These are phyloP conservation scores for Nemotelus pantherinus DNA, from an alignment of 2,888 invertebrate species.

Conservation along the genomic window DNA sequence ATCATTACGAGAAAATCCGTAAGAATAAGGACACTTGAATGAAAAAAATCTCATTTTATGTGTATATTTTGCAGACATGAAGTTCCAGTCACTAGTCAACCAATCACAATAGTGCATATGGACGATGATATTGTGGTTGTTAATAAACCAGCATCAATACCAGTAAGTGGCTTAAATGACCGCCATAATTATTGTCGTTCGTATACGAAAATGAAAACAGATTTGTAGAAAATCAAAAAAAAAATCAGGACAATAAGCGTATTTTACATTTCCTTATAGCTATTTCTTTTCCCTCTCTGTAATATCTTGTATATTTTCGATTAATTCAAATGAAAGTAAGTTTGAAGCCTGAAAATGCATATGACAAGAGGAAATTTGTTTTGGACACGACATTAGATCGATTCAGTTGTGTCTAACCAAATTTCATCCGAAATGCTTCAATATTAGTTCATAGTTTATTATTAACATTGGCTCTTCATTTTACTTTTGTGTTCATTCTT, in stretches of 20 bases:
- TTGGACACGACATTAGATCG: too few species aligned
- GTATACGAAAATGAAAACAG: slow-evolving; percentile 5
- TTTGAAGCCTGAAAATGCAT: too few species aligned
- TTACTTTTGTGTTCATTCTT: too few species aligned
- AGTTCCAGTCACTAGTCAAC: slow-evolving; percentile 96
- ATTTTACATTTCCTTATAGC: background rate
- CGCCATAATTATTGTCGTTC: slow-evolving; percentile 67
- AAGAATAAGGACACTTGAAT: background rate
- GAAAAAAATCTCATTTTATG: slow-evolving; percentile 47
- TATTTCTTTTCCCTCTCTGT: background rate
- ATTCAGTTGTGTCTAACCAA: too few species aligned
- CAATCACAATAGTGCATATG: slow-evolving; percentile 97
- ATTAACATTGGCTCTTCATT: too few species aligned
- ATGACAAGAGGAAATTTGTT: too few species aligned
- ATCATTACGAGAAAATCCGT: too few species aligned
- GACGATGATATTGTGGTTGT: slow-evolving; percentile 99
- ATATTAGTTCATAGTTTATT: too few species aligned
- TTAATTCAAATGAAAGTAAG: too few species aligned
- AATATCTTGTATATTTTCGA: background rate
- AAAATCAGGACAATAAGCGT: background rate
- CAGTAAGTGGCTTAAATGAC: slow-evolving; percentile 94
- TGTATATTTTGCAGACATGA: slow-evolving; percentile 87
- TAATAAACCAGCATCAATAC: slow-evolving; percentile 99
- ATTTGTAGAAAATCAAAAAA: background rate
- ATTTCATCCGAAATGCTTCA: too few species aligned